Percentiles rank a stretch among this genome's conserved stretches.
Conservation (phyloP, 2,113 vertebrate genomes). For the Rattus norvegicus region GRCr8 NC_086029.1:56735501-56736000, state of each 20-base stretch:
- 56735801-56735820: background rate
- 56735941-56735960: background rate
- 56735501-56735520: too few relatives aligned
- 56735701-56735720: background rate
- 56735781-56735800: background rate
- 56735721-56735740: background rate
- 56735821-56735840: background rate
- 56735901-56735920: background rate
- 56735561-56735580: background rate
- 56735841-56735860: background rate
- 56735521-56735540: too few relatives aligned
- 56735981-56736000: background rate
- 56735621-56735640: background rate
- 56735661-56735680: background rate
- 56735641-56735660: background rate
- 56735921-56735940: background rate
- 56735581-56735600: too few relatives aligned
- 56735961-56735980: background rate
- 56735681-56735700: too few relatives aligned
- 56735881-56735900: background rate
- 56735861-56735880: conserved; percentile 41
- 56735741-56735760: background rate
- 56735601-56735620: background rate
- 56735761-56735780: background rate
- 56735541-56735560: background rate